Conservation (phyloP, 2,888 invertebrate species). For the Dryadula phaetusa region DNA sequence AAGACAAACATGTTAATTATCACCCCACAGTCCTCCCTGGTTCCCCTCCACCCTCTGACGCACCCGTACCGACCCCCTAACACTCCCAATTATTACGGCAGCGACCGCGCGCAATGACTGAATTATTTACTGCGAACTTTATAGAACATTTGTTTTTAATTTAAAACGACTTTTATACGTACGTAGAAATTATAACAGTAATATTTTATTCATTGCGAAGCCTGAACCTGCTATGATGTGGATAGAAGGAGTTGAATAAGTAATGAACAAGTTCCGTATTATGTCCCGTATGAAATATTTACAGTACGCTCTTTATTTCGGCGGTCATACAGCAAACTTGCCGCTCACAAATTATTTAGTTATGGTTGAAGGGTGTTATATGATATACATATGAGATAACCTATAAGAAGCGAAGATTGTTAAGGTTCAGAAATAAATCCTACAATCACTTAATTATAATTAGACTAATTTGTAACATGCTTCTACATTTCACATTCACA, state of each 20-base stretch:
- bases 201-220: conserved; percentile 58
- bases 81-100: conserved; percentile 56
- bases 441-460: background rate
- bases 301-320: conserved; percentile 47
- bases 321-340: conserved; percentile 45
- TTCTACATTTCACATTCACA: no score
- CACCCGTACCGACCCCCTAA: conserved; percentile 43
- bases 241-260: conserved; percentile 54
- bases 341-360: conserved; percentile 32
- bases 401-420: conserved; percentile 2
- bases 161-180: conserved; percentile 59
- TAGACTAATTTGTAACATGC: background rate
- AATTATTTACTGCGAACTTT: conserved; percentile 71
- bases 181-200: conserved; percentile 55
- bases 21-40: conserved; percentile 53
- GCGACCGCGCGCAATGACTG: conserved; percentile 55
- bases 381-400: background rate
- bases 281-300: conserved; percentile 51
- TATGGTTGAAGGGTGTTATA: conserved; percentile 13
- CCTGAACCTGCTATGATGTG: conserved; percentile 55
- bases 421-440: background rate
- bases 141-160: conserved; percentile 72
- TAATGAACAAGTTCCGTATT: conserved; percentile 56
- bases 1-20: conserved; percentile 84
- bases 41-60: conserved; percentile 13